Conservation (phyloP, 2,113 vertebrate species). For the Ptilonorhynchus violaceus region DNA sequence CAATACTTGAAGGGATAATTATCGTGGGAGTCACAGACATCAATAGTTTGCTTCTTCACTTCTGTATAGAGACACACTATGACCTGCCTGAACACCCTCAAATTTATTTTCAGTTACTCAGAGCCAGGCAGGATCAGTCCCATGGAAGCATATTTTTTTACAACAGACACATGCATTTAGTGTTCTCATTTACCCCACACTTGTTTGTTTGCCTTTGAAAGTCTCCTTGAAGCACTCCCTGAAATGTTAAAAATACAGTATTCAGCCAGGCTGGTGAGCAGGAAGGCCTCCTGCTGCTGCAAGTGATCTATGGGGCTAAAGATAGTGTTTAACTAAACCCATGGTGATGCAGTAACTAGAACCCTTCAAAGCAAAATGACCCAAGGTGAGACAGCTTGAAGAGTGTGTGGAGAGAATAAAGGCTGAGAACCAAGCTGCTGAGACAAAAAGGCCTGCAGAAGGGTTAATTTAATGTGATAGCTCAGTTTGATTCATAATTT, state of each 20-base stretch:
- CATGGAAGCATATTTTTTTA: neutral
- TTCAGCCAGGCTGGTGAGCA: neutral
- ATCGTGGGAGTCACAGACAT: neutral
- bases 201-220: slow-evolving; percentile 15
- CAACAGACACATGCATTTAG: neutral
- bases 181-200: neutral
- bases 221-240: slow-evolving; percentile 26
- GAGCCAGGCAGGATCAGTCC: neutral
- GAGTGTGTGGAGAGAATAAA: neutral
- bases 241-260: neutral
- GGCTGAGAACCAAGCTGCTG: neutral
- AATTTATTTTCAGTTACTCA: neutral
- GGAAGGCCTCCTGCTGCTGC: neutral
- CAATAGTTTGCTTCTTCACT: neutral
- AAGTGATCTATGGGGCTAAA: slow-evolving; percentile 27
- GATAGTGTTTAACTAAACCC: slow-evolving; percentile 15
- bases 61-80: neutral
- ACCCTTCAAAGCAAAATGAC: slow-evolving; percentile 12
- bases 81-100: neutral
- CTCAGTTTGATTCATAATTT: neutral
- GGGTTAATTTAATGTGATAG: neutral
- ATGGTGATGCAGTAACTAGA: neutral
- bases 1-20: neutral
- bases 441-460: neutral
- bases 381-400: neutral